Base-by-base conservation (phyloP, 2,113 vertebrate genomes). In the Emydura subglobosa region DNA sequence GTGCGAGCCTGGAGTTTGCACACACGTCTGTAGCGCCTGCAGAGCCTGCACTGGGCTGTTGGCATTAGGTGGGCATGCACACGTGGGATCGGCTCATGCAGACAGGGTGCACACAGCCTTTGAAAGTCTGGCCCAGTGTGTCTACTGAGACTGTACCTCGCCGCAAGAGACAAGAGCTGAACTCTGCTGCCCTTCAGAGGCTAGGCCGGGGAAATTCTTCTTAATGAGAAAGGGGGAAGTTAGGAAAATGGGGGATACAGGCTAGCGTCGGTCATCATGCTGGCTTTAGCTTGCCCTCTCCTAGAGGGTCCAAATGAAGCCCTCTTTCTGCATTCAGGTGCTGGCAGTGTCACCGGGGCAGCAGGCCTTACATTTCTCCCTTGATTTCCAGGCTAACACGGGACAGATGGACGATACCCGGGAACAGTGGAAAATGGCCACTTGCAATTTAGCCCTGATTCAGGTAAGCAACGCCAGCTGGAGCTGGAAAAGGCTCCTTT, bases 361-460 rank as follows among this genome's bases (percentile, higher is more conserved):
- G n/a, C 34, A 10, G 19, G 87, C 88, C 88, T 96, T 57, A 91
- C 81, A 5, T 96, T n/a, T 95, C 68, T 93, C 42, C 97, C 72
- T 96, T 90, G 89, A 53, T 22, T 93, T 29, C 50, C 85, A 99
- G 99, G 99, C 99, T 95, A 99, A 99, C 96, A 98, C 98, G 1
- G 99, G 99, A 68, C 99, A 99, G 97, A 98, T 99, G 82, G 99
- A 99, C 78, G 98, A 99, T 93, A 97, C 98, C 17, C 98, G 95
- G 59, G 99, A 99, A 95, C 98, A 99, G 79, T 98, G 98, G 98
- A 98, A 97, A 96, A 95, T 99, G 97, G 98, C 99, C 76, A 98
- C 98, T 95, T 99, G 99, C 95, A 99, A 99, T 96, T 97, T 99
- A 84, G 99, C 99, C 5, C 98, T 99, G 29, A 99, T 99, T 81